Evolutionary conservation across 2,888 invertebrate species (phyloP).

Genomic region (Lottia scabra): DNA sequence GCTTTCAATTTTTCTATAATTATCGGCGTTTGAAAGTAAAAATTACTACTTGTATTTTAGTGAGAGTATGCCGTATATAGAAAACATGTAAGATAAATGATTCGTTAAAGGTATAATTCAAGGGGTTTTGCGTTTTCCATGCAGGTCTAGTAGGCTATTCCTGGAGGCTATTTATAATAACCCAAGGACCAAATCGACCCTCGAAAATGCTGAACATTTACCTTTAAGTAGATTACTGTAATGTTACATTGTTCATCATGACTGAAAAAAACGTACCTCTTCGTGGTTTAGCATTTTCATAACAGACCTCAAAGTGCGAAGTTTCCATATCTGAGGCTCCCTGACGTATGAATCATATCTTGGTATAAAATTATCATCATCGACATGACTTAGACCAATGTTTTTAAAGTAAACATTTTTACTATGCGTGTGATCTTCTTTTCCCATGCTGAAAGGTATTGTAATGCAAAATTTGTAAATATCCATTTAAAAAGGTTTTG

Average conservation of each 20-base stretch:
- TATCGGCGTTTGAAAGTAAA: too few species aligned
- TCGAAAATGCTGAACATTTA: neutral
- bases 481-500: neutral
- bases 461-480: neutral
- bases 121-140: too few species aligned
- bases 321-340: slow-evolving; percentile 23
- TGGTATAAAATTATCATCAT: slow-evolving; percentile 26
- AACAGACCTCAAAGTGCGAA: slow-evolving; percentile 20
- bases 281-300: slow-evolving; percentile 30
- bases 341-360: slow-evolving; percentile 18
- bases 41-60: too few species aligned
- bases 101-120: too few species aligned
- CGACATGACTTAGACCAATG: slow-evolving; percentile 19
- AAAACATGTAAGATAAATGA: too few species aligned
- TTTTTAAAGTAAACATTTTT: slow-evolving; percentile 21
- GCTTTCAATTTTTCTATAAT: too few species aligned
- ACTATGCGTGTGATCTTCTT: slow-evolving; percentile 17
- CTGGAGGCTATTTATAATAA: too few species aligned
- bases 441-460: slow-evolving; percentile 24
- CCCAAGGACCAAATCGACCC: too few species aligned
- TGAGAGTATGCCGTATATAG: too few species aligned
- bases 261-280: slow-evolving; percentile 21
- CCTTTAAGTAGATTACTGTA: too few species aligned
- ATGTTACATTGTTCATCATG: too few species aligned
- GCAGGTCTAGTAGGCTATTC: too few species aligned